These are phyloP conservation scores for Limnodromus scolopaceus DNA, from an alignment of 2,797 vertebrate species.

Conservation along the genomic window DNA sequence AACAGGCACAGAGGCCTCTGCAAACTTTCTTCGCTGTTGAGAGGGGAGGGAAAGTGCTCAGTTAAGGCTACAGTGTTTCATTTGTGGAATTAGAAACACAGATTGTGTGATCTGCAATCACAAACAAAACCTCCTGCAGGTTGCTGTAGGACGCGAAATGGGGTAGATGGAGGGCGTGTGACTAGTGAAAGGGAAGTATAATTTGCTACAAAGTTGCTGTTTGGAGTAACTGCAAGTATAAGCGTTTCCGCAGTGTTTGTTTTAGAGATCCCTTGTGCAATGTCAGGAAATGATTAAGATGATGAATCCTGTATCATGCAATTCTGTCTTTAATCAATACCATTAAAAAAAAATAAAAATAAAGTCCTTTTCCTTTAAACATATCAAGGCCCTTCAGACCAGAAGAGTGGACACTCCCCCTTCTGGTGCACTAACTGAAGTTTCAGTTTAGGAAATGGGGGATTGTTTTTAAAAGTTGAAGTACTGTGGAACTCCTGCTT, in stretches of 20 bases:
- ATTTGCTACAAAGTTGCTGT: neutral
- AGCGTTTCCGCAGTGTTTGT: neutral
- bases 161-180: neutral
- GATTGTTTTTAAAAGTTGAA: neutral
- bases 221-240: neutral
- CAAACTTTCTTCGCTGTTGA: neutral
- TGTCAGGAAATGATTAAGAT: neutral
- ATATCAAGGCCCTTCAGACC: neutral
- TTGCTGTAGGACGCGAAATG: fast-evolving
- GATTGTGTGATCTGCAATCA: neutral
- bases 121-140: neutral
- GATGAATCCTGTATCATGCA: neutral
- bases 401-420: neutral
- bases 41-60: neutral
- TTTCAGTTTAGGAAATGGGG: neutral
- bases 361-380: neutral
- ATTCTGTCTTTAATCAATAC: neutral
- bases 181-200: neutral
- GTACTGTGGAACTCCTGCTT: neutral
- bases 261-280: neutral
- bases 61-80: neutral
- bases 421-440: neutral
- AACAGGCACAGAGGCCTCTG: neutral
- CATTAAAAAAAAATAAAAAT: neutral
- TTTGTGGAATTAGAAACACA: neutral